Evolutionary conservation across 2,888 invertebrate species (phyloP).

Genomic region (Oscheius sp.): DNA sequence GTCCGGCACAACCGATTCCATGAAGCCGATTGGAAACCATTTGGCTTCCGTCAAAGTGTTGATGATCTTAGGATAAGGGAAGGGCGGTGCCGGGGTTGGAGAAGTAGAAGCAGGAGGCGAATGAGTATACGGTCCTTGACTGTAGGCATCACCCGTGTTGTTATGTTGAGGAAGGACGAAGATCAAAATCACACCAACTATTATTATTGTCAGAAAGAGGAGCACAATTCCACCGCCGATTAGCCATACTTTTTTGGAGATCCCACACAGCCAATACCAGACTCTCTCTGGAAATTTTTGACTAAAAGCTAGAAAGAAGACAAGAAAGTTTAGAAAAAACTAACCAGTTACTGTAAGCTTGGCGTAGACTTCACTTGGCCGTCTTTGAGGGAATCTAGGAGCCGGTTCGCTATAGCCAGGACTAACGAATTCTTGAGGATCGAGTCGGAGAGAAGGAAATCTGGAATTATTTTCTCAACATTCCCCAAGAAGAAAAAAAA

Average conservation of each 20-base stretch:
- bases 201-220: not conserved
- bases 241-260: constrained; percentile 8
- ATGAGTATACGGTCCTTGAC: not conserved
- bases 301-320: not conserved
- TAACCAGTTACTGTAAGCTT: not conserved
- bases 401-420: constrained; percentile 3
- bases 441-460: constrained; percentile 8
- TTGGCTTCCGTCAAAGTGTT: not conserved
- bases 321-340: not conserved
- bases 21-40: constrained; percentile 7
- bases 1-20: constrained; percentile 9
- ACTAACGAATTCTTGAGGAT: constrained; percentile 1
- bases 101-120: not conserved
- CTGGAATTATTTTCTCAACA: not conserved
- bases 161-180: constrained; percentile 6
- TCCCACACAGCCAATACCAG: constrained; percentile 5
- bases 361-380: not conserved
- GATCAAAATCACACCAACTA: constrained; percentile 6
- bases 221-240: not conserved
- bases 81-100: not conserved
- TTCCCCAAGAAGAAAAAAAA: not conserved
- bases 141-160: not conserved
- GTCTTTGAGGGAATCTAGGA: no score
- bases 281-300: not conserved
- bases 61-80: not conserved